A percentile compares a stretch with the other conserved stretches of the same genome.
Conservation (phyloP, 1,140 invertebrate genomes). For the Diachasma alloeum region DNA sequence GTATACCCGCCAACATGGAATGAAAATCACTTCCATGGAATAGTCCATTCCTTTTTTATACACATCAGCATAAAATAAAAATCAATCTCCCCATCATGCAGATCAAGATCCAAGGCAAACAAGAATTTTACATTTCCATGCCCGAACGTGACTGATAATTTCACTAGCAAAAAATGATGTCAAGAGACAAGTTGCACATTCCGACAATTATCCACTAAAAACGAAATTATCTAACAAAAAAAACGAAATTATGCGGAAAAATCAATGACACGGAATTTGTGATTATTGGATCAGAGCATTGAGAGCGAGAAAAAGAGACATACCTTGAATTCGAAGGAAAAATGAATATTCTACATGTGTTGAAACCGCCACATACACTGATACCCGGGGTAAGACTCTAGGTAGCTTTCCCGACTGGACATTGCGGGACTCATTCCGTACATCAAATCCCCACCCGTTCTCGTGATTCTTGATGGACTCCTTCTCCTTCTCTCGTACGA, state of each 20-base stretch:
- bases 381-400: not conserved
- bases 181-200: not conserved
- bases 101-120: not conserved
- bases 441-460: not conserved
- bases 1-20: too few species aligned
- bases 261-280: not conserved
- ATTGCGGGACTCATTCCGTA: not conserved
- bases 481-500: not conserved
- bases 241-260: not conserved
- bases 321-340: not conserved
- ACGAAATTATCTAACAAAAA: not conserved
- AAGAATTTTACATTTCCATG: not conserved
- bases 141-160: not conserved
- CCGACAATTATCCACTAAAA: not conserved
- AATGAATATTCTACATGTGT: slow-evolving; percentile 6
- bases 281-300: not conserved
- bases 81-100: not conserved
- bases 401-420: not conserved
- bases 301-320: not conserved
- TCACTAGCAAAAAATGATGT: not conserved
- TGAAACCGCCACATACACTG: not conserved
- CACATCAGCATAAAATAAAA: too few species aligned
- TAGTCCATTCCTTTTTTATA: too few species aligned
- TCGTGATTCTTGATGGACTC: not conserved
- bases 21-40: too few species aligned